phyloP scores from a whole-genome alignment of 2,797 vertebrate genomes.

The Graptemys geographica region DNA sequence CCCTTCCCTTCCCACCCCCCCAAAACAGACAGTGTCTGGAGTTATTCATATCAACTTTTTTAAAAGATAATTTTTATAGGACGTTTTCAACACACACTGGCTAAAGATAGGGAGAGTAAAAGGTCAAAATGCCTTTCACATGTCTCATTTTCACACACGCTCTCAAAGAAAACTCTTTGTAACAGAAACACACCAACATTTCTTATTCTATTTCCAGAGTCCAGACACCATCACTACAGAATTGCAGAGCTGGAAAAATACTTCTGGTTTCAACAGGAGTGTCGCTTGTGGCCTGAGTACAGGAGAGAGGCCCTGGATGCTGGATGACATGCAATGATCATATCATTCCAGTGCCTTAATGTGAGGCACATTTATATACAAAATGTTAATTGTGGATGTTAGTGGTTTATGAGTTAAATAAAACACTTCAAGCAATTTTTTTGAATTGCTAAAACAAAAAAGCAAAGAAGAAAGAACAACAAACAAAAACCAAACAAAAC shows the following conservation, averaged over 20 bases:
- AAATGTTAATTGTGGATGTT: not conserved
- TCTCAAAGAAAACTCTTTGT: not conserved
- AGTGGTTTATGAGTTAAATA: not conserved
- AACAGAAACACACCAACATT: not conserved
- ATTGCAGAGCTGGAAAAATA: not conserved
- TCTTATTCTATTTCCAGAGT: not conserved
- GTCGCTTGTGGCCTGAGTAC: not conserved
- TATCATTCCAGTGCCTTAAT: not conserved
- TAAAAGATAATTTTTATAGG: not conserved
- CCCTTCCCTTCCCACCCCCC: accelerated
- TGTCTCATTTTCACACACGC: not conserved
- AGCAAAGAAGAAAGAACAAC: not conserved
- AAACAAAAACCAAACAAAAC: not conserved
- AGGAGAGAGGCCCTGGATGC: not conserved
- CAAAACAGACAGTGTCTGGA: not conserved
- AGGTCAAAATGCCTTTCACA: not conserved
- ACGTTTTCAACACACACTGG: not conserved
- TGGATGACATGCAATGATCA: not conserved
- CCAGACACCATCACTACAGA: not conserved
- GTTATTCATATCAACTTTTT: not conserved
- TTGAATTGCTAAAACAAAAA: not conserved
- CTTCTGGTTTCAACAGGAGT: not conserved
- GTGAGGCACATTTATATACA: not conserved
- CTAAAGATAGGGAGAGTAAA: not conserved
- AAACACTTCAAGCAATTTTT: not conserved